A percentile compares a stretch with the other conserved stretches of the same genome.
Evolutionary conservation across 1,140 invertebrate species (phyloP).

Genomic region (Cydia fagiglandana): DNA sequence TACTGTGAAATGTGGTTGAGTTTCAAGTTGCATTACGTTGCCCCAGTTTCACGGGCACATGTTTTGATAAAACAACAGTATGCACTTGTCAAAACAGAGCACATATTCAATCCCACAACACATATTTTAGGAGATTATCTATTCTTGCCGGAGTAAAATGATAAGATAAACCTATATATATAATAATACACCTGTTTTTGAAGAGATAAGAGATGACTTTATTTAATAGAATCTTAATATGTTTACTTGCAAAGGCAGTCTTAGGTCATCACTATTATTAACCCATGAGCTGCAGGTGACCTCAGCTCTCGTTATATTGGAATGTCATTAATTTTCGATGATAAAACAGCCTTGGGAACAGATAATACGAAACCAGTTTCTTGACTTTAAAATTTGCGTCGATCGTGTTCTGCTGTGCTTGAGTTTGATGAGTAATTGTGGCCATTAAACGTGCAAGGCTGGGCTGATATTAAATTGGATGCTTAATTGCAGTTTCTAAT

Average conservation of each 20-base stretch:
- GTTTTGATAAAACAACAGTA: conserved; percentile 5
- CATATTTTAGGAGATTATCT: conserved; percentile 27
- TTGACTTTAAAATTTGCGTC: conserved; percentile 35
- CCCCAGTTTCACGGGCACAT: conserved; percentile 5
- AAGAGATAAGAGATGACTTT: conserved; percentile 22
- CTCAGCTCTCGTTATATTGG: conserved; percentile 41
- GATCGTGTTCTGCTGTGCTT: background rate
- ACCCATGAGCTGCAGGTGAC: conserved; percentile 49
- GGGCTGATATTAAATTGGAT: background rate
- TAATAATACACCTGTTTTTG: background rate
- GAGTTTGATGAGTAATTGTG: conserved; percentile 19
- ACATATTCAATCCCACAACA: background rate
- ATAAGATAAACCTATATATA: conserved; percentile 14
- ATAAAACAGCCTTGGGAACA: conserved; percentile 40
- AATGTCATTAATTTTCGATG: conserved; percentile 39
- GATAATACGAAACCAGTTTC: conserved; percentile 41
- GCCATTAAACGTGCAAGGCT: conserved; percentile 11
- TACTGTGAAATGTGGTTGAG: background rate
- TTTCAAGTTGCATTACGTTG: background rate
- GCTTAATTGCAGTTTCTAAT: conserved; percentile 5
- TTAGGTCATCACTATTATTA: conserved; percentile 49
- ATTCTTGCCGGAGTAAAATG: conserved; percentile 3
- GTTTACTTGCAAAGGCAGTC: conserved; percentile 36
- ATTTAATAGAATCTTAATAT: conserved; percentile 33
- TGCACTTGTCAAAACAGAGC: conserved; percentile 9